These are phyloP conservation scores for Agriopis aurantiaria DNA, from an alignment of 2,888 invertebrate species.

Conservation along the genomic window DNA sequence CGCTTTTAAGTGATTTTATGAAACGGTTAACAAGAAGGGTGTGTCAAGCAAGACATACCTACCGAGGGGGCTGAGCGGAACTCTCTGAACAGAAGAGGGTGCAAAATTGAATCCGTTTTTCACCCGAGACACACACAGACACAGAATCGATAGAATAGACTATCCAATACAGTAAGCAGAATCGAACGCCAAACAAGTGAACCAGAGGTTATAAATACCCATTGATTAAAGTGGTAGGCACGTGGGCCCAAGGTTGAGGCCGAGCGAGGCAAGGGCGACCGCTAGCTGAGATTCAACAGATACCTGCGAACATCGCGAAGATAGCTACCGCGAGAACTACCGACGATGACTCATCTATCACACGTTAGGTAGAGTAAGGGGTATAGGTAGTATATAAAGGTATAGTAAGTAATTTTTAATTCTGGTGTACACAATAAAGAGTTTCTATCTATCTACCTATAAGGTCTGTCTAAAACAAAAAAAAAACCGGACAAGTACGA, in stretches of 20 bases:
- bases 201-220: constrained; percentile 45
- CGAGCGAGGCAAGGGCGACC: constrained; percentile 54
- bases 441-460: too few relatives aligned
- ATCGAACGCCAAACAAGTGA: constrained; percentile 11
- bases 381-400: not conserved
- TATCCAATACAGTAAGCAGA: not conserved
- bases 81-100: constrained; percentile 20
- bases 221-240: constrained; percentile 55
- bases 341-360: constrained; percentile 28
- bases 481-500: too few relatives aligned
- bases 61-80: constrained; percentile 25
- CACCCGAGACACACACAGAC: constrained; percentile 4
- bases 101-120: constrained; percentile 35
- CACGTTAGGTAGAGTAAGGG: not conserved
- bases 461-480: too few relatives aligned
- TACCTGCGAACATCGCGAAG: constrained; percentile 44
- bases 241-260: constrained; percentile 70
- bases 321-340: constrained; percentile 36
- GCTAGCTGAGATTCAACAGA: constrained; percentile 65
- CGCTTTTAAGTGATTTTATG: constrained; percentile 22
- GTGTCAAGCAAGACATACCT: constrained; percentile 5
- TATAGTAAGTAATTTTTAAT: too few relatives aligned
- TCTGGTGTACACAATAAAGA: too few relatives aligned
- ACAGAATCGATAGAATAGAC: not conserved
- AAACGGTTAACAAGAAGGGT: constrained; percentile 28